Evolutionary conservation across 2,888 invertebrate species (phyloP), one percentile per base, ranked within the genome.

Genomic region (Helleia helle): DNA sequence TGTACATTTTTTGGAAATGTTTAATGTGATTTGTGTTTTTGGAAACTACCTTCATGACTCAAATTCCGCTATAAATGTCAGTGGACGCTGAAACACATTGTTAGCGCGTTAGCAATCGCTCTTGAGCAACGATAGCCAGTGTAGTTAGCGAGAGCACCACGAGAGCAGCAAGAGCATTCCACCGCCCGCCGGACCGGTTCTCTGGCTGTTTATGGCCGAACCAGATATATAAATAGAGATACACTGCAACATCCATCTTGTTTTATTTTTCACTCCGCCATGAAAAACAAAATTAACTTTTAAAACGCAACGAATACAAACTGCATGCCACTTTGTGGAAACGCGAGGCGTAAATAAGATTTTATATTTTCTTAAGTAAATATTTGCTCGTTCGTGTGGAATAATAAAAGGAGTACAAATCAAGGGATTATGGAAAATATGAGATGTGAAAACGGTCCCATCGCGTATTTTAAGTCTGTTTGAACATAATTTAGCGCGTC

Each of bases 211-310:
- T 79, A 79, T 73, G 76, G 75, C 63, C 65, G 70, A 69, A 71
- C 74, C 74, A 73, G 76, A 72, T 81, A 83, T 79, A 83, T 80
- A 81, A 40, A 40, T 31, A 31, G 81, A 83, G 80, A 77, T 63
- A 65, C 63, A 60, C 67, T 63, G 73, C 71, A 65, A 68, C 72
- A 76, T 77, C 74, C 72, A 72, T 81, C 80, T 74, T 64, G 65
- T 62, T 70, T 65, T 62, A 70, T 60, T 73, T 75, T 71, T 71
- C 56, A 59, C 47, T 43, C 47, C 42, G 34, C 40, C 26, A 36
- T 49, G 42, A 49, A 44, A 47, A 48, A 52, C 44, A 42, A 25
- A 34, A 26, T 29, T 71, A 61, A 58, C 62, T 68, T 70, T 34
- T 34, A 34, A 34, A 34, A 34, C 34, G 18, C 22, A 18, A 18